A percentile compares a stretch with the other conserved stretches of the same genome.
These are phyloP conservation scores for Aselliscus stoliczkanus DNA, from an alignment of 2,797 vertebrate species.

Conservation along the genomic window DNA sequence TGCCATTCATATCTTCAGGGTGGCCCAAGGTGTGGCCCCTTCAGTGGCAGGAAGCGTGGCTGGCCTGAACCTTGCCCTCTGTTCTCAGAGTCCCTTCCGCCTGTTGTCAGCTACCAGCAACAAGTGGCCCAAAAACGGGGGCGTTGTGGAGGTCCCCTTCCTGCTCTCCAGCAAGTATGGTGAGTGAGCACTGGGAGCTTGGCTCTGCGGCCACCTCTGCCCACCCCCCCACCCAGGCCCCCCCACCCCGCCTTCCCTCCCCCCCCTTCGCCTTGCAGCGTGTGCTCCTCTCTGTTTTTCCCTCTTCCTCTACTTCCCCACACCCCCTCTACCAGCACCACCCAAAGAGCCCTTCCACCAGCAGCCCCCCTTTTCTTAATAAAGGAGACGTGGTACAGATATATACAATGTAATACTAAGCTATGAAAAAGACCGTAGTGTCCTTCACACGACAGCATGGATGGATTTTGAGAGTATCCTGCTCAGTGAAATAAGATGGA, in stretches of 20 bases:
- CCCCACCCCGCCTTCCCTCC: no score
- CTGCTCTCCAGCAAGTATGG: slow-evolving; percentile 71
- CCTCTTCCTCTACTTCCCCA: not conserved
- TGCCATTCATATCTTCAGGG: not conserved
- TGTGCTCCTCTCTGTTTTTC: not conserved
- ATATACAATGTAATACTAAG: not conserved
- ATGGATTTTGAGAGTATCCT: not conserved
- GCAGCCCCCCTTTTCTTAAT: not conserved
- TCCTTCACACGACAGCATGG: not conserved
- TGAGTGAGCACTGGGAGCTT: not conserved
- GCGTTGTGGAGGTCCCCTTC: slow-evolving; percentile 68
- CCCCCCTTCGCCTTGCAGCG: rapidly evolving
- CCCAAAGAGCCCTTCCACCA: not conserved
- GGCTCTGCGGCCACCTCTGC: not conserved
- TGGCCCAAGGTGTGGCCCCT: not conserved
- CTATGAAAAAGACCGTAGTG: not conserved
- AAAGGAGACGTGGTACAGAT: not conserved
- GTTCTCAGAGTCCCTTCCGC: slow-evolving; percentile 58
- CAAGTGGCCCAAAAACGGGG: slow-evolving; percentile 68
- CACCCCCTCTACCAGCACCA: rapidly evolving
- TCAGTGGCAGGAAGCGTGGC: not conserved
- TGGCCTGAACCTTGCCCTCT: not conserved
- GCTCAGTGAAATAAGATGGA: not conserved
- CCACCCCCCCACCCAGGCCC: not conserved
- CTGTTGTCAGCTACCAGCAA: slow-evolving; percentile 36